Evolutionary conservation across 2,113 vertebrate genomes (phyloP), one percentile per base, ranked within the genome.

Genomic region (Amphiprion ocellaris): DNA sequence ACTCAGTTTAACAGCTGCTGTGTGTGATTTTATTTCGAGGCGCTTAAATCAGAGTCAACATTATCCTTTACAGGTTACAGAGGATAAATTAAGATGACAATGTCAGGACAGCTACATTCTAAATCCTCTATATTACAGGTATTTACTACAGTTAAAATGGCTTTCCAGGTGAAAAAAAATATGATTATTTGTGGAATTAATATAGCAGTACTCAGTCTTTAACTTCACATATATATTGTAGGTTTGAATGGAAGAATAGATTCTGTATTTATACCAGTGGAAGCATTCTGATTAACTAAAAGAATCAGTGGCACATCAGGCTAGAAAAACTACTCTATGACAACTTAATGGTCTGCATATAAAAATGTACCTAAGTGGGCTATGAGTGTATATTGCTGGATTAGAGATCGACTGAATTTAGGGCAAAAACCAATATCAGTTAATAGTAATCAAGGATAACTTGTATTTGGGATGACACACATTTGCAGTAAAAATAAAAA

Each of bases 21-120:
- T 28, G 54, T 64, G 28, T 55, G 17, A 46, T 65, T 79, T 61
- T 15, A 56, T 68, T 47, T 14, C 63, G 68, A 19, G 61, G 61
- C 56, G 55, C 10, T 2, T 10, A 62, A 73, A 74, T 58, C 15
- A 47, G 21, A 59, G 24, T 47, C 54, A 41, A 55, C 4, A 62
- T 11, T n/a, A 24, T 28, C 39, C 41, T 55, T 56, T 21, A 65
- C 5, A 60, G 44, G 69, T 60, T 63, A 12, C 12, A 10, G 41
- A 11, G 10, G 30, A 33, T 33, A 33, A 37, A 37, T 5, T 4
- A 30, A 30, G 8, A 44, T 44, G 41, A 44, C 41, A 15, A 56
- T 24, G n/a, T 41, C 1, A 59, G 11, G n/a, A 60, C 21, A 56
- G 17, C n/a, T 24, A 37, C 7, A 28, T 44, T 59, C 52, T 56